Base-by-base conservation (phyloP, 2,113 vertebrate genomes). In the Zosterops pallidus region DNA sequence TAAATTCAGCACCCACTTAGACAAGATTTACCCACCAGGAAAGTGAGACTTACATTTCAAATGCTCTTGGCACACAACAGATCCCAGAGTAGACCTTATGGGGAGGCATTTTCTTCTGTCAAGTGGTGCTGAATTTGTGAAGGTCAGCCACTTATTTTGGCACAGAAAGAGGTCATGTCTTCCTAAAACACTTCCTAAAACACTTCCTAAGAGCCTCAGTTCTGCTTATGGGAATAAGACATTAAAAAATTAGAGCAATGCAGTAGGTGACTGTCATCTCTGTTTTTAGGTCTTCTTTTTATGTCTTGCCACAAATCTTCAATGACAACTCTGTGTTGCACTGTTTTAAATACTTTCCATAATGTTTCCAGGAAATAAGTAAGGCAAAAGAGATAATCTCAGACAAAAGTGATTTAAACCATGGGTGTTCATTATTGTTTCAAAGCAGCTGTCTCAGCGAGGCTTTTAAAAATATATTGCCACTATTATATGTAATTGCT, bases 381-480 rank as follows among this genome's bases (percentile, higher is more conserved):
- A 35, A 81, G 15, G 62, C 22, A 35, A 81, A 94, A 89, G 44
- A 83, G 35, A 26, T 86, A 75, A 75, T 71, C 44, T 90, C 64
- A 86, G 35, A 24, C 12, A 8, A 35, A 78, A 86, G 26, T 78
- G 42, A 78, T 90, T 95, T 95, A 92, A 89, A 68, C 8, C n/a
- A 31, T 41, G n/a, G 11, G 13, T 91, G 28, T 56, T 87, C 70
- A 69, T 89, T 89, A 82, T 49, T 67, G 28, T 82, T 95, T 89
- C 74, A 82, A 94, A 95, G 65, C 22, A 87, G 31, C 41, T 89
- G 75, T 76, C 63, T 91, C 57, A 82, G 50, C 0, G 2, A 92
- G 50, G 20, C 28, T 86, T 95, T 92, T 42, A 17, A 89, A 95
- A 95, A 84, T 83, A 55, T 29, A 69, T 89, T 87, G 19, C 46